Conservation (phyloP, 2,113 vertebrate genomes). For the Nothoprocta pentlandii region DNA sequence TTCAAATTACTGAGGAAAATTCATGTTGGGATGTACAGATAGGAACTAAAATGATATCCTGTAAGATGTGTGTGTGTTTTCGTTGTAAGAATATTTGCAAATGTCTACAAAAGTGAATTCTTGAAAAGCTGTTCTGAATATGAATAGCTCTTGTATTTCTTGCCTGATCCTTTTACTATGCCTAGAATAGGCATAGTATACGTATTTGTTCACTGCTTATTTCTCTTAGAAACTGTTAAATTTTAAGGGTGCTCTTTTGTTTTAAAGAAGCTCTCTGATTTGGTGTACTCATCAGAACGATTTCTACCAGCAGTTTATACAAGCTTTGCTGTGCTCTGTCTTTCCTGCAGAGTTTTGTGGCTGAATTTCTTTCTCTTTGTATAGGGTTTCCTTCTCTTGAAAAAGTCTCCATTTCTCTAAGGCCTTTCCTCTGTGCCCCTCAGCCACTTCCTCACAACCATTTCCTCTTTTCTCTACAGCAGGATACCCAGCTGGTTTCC, state of each 20-base stretch:
- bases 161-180: not conserved
- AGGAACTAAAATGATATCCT: not conserved
- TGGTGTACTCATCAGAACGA: not conserved
- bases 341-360: not conserved
- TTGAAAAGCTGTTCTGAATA: not conserved
- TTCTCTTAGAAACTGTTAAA: not conserved
- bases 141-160: not conserved
- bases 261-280: not conserved
- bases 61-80: not conserved
- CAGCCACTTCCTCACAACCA: conserved; percentile 47
- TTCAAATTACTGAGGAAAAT: not conserved
- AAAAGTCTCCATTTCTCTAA: conserved; percentile 11
- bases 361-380: conserved; percentile 2
- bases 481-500: conserved; percentile 71
- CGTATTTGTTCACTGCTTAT: not conserved
- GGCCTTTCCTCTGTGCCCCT: conserved; percentile 43
- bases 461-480: conserved; percentile 66
- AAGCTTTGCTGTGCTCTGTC: not conserved
- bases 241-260: not conserved
- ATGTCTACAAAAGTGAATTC: not conserved
- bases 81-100: not conserved
- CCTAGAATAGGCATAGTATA: not conserved
- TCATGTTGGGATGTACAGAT: not conserved
- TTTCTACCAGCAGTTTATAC: not conserved
- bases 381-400: conserved; percentile 24